Evolutionary conservation across 2,113 vertebrate genomes (phyloP), one percentile per base, ranked within the genome.

Genomic region (Xiphorhynchus elegans): DNA sequence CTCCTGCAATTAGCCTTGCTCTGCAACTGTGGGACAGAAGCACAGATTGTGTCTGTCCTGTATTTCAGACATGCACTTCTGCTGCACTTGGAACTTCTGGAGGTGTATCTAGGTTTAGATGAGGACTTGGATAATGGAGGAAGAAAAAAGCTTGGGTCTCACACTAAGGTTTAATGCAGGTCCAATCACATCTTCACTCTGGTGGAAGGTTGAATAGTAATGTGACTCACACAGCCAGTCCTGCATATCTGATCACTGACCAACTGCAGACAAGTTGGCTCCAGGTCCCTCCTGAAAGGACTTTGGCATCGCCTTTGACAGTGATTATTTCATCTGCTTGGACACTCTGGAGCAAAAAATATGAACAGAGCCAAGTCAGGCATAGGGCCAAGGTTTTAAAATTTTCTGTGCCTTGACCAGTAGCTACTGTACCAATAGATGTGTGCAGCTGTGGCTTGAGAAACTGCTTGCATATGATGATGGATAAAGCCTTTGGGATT

Each of bases 161-260:
- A 17, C 8, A 3, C 24, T 21, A 24, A 44, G 10, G 28, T 8
- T 55, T 79, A 52, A 20, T 40, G 35, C 7, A 59, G 42, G 19
- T 28, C 28, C 50, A 50, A 59, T 9, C 10, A 46, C 5, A 25
- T 50, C 18, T 46, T 80, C n/a, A 6, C 13, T 46, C 28, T 0
- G 0, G 37, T 28, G 12, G 9, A 19, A 50, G 59, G 6, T 35
- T 59, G 24, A 46, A 46, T 33, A 75, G 9, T 15, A 20, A 20
- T 1, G 4, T 0, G 8, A 28, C 9, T 62, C 1, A 0, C 11
- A 10, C 2, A 5, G 31, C 28, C 29, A n/a, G 35, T 52, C 19
- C 58, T 69, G 15, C 17, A 2, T 60, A 24, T 13, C 35, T 29
- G 9, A 59, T 59, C 55, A 42, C 63, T 64, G 37, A 24, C 44